A percentile compares a stretch with the other conserved stretches of the same genome.
Evolutionary conservation across 2,113 vertebrate genomes (phyloP).

Genomic region (Ptychochromis oligacanthus): DNA sequence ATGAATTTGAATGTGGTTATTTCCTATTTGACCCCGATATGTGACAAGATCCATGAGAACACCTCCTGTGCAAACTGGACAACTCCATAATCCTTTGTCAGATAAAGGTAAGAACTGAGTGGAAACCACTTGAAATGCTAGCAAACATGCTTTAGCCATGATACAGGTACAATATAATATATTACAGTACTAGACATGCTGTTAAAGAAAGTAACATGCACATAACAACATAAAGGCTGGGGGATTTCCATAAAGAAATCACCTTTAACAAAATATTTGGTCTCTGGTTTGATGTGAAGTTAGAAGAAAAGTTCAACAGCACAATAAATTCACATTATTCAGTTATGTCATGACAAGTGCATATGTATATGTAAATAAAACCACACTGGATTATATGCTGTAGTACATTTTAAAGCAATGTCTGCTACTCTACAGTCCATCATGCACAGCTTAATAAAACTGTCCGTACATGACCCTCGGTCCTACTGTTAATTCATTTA

Average conservation of each 20-base stretch:
- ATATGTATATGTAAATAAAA: neutral
- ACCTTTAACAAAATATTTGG: no score
- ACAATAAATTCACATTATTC: neutral
- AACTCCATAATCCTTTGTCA: neutral
- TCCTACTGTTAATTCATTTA: neutral
- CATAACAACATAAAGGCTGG: neutral
- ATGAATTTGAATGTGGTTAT: no score
- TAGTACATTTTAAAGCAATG: neutral
- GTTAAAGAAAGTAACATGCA: neutral
- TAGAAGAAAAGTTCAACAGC: neutral
- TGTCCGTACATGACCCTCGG: neutral
- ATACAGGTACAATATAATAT: neutral
- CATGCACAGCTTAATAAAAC: neutral
- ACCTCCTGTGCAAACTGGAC: neutral
- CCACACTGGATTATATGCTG: neutral
- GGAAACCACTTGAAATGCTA: neutral
- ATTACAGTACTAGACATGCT: neutral
- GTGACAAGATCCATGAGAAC: no score
- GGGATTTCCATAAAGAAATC: neutral
- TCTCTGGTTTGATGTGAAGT: neutral
- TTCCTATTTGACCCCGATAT: no score
- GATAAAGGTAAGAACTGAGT: neutral
- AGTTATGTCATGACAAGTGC: neutral
- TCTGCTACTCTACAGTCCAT: neutral
- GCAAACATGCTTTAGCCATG: neutral